Evolutionary conservation across 2,888 invertebrate species (phyloP).

Genomic region (Anarsia innoxiella): DNA sequence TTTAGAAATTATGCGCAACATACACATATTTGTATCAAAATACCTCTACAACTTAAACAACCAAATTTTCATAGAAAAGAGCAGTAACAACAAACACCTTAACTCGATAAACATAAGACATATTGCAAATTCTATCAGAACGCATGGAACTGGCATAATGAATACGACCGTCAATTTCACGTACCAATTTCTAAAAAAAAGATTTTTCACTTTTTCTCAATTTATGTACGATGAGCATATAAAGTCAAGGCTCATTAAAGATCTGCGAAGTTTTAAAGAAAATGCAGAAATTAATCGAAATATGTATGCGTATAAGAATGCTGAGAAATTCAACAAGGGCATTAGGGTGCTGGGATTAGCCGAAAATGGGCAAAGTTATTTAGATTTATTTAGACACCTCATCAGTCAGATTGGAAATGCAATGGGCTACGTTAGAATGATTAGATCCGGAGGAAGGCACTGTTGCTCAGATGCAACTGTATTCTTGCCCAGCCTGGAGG

Average conservation of each 20-base stretch:
- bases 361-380: slow-evolving; percentile 87
- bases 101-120: slow-evolving; percentile 97
- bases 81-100: slow-evolving; percentile 93
- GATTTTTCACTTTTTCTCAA: slow-evolving; percentile 95
- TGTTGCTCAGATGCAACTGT: slow-evolving; percentile 93
- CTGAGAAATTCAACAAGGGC: slow-evolving; percentile 94
- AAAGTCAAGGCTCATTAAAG: slow-evolving; percentile 93
- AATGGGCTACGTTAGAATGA: slow-evolving; percentile 95
- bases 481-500: slow-evolving; percentile 87
- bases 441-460: slow-evolving; percentile 94
- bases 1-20: slow-evolving; percentile 96
- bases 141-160: slow-evolving; percentile 97
- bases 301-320: slow-evolving; percentile 90
- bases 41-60: slow-evolving; percentile 97
- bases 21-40: slow-evolving; percentile 94
- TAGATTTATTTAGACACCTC: slow-evolving; percentile 94
- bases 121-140: slow-evolving; percentile 96
- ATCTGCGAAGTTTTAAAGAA: slow-evolving; percentile 88
- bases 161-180: slow-evolving; percentile 95
- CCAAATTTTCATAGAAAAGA: slow-evolving; percentile 95
- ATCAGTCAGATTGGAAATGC: slow-evolving; percentile 97
- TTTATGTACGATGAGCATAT: slow-evolving; percentile 99
- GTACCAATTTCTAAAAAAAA: slow-evolving; percentile 94
- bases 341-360: slow-evolving; percentile 91
- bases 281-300: slow-evolving; percentile 78